Base-by-base conservation (phyloP, 2,113 vertebrate genomes). In the Odocoileus virginianus region DNA sequence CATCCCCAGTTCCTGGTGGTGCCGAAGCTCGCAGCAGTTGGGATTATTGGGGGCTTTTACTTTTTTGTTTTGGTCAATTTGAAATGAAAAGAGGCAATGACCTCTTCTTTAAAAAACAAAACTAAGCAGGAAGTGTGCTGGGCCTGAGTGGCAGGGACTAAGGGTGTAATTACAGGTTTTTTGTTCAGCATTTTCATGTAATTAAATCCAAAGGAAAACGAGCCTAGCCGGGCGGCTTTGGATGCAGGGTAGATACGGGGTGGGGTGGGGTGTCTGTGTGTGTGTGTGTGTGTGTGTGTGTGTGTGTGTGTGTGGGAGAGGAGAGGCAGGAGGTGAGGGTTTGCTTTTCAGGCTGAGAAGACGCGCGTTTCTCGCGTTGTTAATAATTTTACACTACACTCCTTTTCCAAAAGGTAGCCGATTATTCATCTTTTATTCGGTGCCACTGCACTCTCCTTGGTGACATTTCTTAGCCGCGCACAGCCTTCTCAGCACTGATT, bases 41-140 rank as follows among this genome's bases (percentile, higher is more conserved):
- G 67, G 93, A 94, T 97, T 96, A 95, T 95, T 94, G 84, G 79
- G 79, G 87, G 98, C 58, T 89, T 93, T 96, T 94, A 61, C 85
- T 94, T 96, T 97, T 96, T 94, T 97, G 81, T 97, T 98, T 98
- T 98, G 97, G 97, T 98, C 98, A 98, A 98, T 98, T 98, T 98
- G 97, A 97, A 98, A 98, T 97, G 98, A 98, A 98, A 98, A 98
- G 98, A 99, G 83, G 83, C 97, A 98, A 95, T 98, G 98, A 98
- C 98, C 98, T 98, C 97, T 97, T 95, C 97, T 96, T 95, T 89
- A 86, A 98, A 97, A 97, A 94, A 97, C 82, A 97, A 97, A 97
- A 96, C 98, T 96, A 94, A 98, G 98, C 99, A 98, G 98, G 89
- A 99, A 99, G 97, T 99, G 98, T 98, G 98, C 98, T 98, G 98